Conservation (phyloP, 2,888 invertebrate genomes). For the Opisthograptis luteolata region DNA sequence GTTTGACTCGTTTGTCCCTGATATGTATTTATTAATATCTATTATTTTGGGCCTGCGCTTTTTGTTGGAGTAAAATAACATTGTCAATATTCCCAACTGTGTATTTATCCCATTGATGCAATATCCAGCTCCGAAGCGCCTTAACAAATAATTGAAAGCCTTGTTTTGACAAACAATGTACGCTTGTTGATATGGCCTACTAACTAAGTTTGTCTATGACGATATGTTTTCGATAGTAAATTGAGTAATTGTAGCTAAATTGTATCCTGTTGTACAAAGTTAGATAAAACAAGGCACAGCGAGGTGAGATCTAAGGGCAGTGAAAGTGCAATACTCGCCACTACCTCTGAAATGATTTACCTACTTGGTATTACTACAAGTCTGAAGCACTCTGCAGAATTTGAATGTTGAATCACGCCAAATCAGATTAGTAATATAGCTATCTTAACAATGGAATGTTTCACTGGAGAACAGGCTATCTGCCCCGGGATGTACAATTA, state of each 20-base stretch:
- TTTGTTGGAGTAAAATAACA: neutral
- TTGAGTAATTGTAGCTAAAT: neutral
- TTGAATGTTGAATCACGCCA: no score
- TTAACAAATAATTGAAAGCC: neutral
- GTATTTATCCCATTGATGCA: neutral
- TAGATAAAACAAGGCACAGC: constrained; percentile 35
- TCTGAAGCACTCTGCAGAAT: no score
- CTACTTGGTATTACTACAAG: no score
- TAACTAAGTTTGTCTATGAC: neutral
- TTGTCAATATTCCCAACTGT: neutral
- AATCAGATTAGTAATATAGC: no score
- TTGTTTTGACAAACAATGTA: constrained; percentile 21
- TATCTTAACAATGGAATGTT: no score
- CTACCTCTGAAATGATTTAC: no score
- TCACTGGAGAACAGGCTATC: no score
- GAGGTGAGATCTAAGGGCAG: constrained; percentile 20
- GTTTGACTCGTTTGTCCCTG: constrained; percentile 2
- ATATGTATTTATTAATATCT: neutral
- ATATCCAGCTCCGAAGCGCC: constrained; percentile 2
- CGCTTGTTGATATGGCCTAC: neutral
- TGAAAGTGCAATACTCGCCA: constrained; percentile 21
- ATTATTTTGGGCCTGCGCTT: constrained; percentile 5
- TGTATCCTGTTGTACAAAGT: constrained; percentile 14
- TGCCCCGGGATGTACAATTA: no score
- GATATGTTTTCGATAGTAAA: neutral